Percentiles rank a stretch among this genome's conserved stretches.
Conservation (phyloP, 2,113 vertebrate species). For the Galemys pyrenaicus region DNA sequence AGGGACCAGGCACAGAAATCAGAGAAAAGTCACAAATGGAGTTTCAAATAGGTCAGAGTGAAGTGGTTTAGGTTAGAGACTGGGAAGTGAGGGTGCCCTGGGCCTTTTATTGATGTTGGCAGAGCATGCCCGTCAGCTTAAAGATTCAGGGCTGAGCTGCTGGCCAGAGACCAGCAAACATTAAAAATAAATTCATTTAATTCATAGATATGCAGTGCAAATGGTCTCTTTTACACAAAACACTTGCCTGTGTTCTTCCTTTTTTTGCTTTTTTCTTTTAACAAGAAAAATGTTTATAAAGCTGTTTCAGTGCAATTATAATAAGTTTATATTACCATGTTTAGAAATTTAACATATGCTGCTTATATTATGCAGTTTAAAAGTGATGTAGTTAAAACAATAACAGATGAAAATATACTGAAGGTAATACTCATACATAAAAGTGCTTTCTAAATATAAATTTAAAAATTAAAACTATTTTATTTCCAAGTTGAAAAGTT, state of each 20-base stretch:
- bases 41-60: neutral
- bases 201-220: neutral
- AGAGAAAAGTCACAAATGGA: neutral
- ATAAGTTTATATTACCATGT: neutral
- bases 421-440: neutral
- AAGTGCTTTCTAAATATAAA: constrained; percentile 21
- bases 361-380: neutral
- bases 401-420: neutral
- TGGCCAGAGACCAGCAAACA: neutral
- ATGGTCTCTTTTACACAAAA: constrained; percentile 44
- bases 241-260: neutral
- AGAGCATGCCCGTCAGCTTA: neutral
- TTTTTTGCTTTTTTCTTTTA: neutral
- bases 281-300: constrained; percentile 32
- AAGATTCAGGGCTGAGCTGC: neutral
- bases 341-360: constrained; percentile 16
- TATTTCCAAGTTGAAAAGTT: neutral
- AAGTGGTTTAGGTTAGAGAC: neutral
- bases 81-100: neutral
- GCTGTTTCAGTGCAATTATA: neutral
- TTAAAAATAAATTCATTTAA: neutral
- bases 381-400: neutral
- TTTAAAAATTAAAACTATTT: neutral
- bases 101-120: neutral
- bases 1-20: neutral